Conservation (phyloP, 1,140 invertebrate genomes). For the Portunus trituberculatus region DNA sequence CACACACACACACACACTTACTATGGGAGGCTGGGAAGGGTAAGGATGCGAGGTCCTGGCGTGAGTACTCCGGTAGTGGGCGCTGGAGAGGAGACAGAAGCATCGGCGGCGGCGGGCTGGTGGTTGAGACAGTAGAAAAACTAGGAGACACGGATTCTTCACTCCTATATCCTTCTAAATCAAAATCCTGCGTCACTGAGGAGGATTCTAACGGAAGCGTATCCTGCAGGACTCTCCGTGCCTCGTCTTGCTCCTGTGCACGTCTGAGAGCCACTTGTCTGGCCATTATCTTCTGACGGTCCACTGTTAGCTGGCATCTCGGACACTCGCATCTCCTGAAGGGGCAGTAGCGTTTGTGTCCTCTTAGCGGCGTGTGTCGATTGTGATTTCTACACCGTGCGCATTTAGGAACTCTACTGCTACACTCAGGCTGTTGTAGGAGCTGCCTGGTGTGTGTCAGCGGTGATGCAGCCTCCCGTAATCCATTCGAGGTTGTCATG, state of each 20-base stretch:
- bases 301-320: conserved; percentile 51
- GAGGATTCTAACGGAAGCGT: not conserved
- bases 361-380: conserved; percentile 27
- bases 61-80: not conserved
- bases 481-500: not conserved
- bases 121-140: not conserved
- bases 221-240: not conserved
- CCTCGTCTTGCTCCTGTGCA: conserved; percentile 54
- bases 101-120: not conserved
- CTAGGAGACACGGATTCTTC: not conserved
- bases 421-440: not conserved
- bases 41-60: not conserved
- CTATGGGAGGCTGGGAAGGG: not conserved
- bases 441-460: not conserved
- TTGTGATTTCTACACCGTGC: conserved; percentile 64
- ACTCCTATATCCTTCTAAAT: not conserved
- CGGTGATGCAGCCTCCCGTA: not conserved
- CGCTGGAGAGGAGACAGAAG: not conserved
- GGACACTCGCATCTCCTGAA: conserved; percentile 51
- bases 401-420: conserved; percentile 55
- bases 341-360: conserved; percentile 67
- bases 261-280: conserved; percentile 59
- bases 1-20: not conserved
- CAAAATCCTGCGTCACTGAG: not conserved
- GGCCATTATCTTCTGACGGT: conserved; percentile 64